Percentiles rank a stretch among this genome's conserved stretches.
These are phyloP conservation scores for Drosophila insularis DNA, from an alignment of 1,140 invertebrate genomes.

Conservation along the genomic window DNA sequence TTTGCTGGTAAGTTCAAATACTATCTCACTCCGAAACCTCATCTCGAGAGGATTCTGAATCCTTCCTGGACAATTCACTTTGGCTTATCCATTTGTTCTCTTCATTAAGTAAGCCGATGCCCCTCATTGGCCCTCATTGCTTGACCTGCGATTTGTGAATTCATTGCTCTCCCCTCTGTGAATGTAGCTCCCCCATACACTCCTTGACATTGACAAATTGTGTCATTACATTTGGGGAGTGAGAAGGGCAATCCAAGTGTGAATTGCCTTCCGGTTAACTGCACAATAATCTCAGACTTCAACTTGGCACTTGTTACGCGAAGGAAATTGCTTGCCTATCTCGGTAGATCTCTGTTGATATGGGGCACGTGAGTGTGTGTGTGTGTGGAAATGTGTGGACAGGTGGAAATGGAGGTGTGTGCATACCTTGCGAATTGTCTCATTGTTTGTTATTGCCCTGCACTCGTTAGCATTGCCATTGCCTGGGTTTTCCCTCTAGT, in stretches of 20 bases:
- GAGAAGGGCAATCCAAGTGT: conserved; percentile 52
- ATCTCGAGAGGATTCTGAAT: no score
- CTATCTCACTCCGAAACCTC: neutral
- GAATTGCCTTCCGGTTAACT: conserved; percentile 67
- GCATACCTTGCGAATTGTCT: conserved; percentile 39
- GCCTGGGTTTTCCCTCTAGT: conserved; percentile 20
- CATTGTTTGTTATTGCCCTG: conserved; percentile 34
- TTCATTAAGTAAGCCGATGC: neutral
- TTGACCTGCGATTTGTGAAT: conserved; percentile 49
- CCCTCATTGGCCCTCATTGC: conserved; percentile 35
- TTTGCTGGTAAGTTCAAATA: conserved; percentile 56
- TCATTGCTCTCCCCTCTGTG: no score
- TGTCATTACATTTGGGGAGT: conserved; percentile 57
- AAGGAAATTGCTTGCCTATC: conserved; percentile 55
- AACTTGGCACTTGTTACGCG: conserved; percentile 70
- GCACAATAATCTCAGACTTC: conserved; percentile 36
- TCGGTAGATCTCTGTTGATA: conserved; percentile 7
- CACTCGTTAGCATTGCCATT: conserved; percentile 39
- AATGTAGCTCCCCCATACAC: neutral
- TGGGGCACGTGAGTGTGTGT: conserved; percentile 21
- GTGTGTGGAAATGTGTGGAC: conserved; percentile 38
- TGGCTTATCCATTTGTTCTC: no score
- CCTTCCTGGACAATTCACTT: no score
- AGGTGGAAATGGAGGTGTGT: conserved; percentile 18
- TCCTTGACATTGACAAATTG: conserved; percentile 71